Base-by-base conservation (phyloP, 2,888 invertebrate species). In the Apamea monoglypha region DNA sequence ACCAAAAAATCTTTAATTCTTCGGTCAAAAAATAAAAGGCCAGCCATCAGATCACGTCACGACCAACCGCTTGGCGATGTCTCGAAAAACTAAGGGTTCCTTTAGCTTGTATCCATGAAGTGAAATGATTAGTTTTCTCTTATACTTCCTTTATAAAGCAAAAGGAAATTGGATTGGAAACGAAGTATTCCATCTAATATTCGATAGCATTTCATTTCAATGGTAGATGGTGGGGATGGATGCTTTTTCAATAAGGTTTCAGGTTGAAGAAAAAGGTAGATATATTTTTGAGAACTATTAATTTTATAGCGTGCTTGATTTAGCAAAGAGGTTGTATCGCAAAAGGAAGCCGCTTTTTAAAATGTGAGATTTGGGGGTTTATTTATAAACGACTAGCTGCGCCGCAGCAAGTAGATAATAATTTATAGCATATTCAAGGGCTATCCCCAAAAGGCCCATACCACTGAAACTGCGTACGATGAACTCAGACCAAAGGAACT, bases 91-190 rank as follows among this genome's bases (percentile, higher is more conserved):
- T 25, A 56, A 29, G 14, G 14, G 61, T 61, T 18, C 40, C 7
- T 47, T 44, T 6, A 21, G 59, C 1, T 64, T 61, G 36, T 76
- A 75, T 77, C 56, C 32, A 67, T 36, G 74, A 69, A 78, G 56
- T 63, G 18, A 77, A 25, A 56, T 47, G 44, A 63, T 16, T 44
- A 68, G 67, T 50, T 79, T 72, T 56, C 82, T 53, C 25, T 67
- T 32, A 44, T 21, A 66, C 61, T 76, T 83, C 16, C 29, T 83
- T 12, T 44, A 36, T 21, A 56, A 76, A 83, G 14, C 47, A 16
- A 64, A 69, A 81, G 68, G 81, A 81, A 78, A 81, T 69, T 83
- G 53, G n/a, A 64, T 63, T 40, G 83, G 68, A 78, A 78, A 81
- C 21, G 56, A 47, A 68, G 14, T 56, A 18, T 78, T 56, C 21